Percentiles rank a stretch among this genome's conserved stretches.
Conservation (phyloP, 2,113 vertebrate genomes). For the Jacana jacana region DNA sequence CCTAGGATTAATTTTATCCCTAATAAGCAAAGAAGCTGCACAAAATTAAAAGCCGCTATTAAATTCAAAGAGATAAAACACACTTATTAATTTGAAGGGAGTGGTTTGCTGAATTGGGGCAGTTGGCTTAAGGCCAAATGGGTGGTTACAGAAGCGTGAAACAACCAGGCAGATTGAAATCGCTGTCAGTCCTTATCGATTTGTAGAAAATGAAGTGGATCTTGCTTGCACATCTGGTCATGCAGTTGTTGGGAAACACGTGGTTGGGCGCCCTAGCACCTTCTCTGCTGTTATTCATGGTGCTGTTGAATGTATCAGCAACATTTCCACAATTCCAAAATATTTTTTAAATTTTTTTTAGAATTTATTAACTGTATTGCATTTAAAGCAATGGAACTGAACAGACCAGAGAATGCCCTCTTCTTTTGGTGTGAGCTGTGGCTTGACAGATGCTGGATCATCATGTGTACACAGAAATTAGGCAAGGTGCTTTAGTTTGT, state of each 20-base stretch:
- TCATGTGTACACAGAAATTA: not conserved
- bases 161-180: not conserved
- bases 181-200: not conserved
- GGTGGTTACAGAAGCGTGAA: not conserved
- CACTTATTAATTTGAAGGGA: not conserved
- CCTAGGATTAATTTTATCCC: not conserved
- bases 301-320: not conserved
- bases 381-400: not conserved
- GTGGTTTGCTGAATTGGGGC: not conserved
- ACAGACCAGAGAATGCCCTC: not conserved
- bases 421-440: not conserved
- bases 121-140: not conserved
- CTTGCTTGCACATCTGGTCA: rapidly evolving
- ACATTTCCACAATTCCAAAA: not conserved
- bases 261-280: not conserved
- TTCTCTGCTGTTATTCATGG: not conserved
- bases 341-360: not conserved
- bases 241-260: not conserved
- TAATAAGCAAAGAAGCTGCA: not conserved
- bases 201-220: not conserved
- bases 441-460: not conserved
- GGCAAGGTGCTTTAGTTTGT: not conserved
- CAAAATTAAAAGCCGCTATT: not conserved
- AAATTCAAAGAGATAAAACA: not conserved
- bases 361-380: not conserved